Percentiles rank a stretch among this genome's conserved stretches.
phyloP scores from a whole-genome alignment of 2,888 invertebrate species.

The Smittia aterrima region DNA sequence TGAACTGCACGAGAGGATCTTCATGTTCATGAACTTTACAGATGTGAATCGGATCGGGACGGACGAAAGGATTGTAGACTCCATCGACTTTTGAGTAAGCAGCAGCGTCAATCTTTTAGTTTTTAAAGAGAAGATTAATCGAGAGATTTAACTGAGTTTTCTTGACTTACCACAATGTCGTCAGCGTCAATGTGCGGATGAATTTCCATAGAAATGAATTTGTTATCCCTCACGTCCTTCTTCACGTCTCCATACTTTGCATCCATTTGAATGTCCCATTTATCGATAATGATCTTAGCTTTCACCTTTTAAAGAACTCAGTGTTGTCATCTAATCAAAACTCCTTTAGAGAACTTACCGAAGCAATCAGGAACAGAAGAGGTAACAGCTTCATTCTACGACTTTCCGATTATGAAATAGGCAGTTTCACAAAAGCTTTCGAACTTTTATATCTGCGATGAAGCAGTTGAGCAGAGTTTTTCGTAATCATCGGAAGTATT shows the following conservation, averaged over 20 bases:
- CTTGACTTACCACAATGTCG: neutral
- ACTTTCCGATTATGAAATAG: too few relatives aligned
- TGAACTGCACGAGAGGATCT: conserved; percentile 28
- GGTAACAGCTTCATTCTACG: neutral
- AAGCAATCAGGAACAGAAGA: neutral
- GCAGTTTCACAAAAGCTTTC: too few relatives aligned
- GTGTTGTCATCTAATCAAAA: neutral
- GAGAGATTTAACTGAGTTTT: neutral
- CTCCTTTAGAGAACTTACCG: neutral
- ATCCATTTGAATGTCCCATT: conserved; percentile 5
- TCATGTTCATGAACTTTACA: conserved; percentile 30
- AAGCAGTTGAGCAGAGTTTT: too few relatives aligned
- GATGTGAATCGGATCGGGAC: conserved; percentile 18
- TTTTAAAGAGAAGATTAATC: neutral
- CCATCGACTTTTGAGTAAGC: conserved; percentile 27
- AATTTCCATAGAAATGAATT: neutral
- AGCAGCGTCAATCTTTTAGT: conserved; percentile 20
- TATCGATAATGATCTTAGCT: neutral
- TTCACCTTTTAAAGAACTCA: neutral
- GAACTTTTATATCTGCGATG: too few relatives aligned
- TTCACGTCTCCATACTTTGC: neutral
- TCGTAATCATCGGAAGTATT: too few relatives aligned
- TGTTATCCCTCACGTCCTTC: neutral
- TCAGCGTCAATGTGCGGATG: neutral
- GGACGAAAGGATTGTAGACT: conserved; percentile 1